phyloP scores from a whole-genome alignment of 2,888 invertebrate genomes.

The Drosophila antonietae region DNA sequence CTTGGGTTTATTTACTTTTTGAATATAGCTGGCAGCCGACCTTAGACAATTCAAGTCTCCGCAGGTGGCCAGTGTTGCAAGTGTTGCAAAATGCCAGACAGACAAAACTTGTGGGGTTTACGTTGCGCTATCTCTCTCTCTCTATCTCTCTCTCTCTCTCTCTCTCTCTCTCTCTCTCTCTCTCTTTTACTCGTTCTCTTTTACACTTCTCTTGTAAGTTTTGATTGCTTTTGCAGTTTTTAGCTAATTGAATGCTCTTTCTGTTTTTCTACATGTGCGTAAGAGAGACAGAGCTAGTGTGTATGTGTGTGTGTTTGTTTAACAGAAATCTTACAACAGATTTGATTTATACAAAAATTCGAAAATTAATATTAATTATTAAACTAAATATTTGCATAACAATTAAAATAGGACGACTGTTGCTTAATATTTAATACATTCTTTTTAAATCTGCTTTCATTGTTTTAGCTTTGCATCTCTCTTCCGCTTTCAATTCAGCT shows the following conservation, averaged over 20 bases:
- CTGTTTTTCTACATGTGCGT: conserved; percentile 3
- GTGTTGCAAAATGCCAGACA: conserved; percentile 14
- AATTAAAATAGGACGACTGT: conserved; percentile 69
- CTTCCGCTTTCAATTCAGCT: conserved; percentile 2
- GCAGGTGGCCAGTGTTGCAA: conserved; percentile 70
- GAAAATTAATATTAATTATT: conserved; percentile 59
- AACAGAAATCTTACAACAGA: conserved; percentile 80
- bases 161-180: conserved; percentile 10
- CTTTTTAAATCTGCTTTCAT: conserved; percentile 5
- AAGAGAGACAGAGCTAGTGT: neutral
- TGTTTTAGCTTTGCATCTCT: conserved; percentile 12
- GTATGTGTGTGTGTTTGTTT: conserved; percentile 19
- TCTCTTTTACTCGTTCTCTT: neutral
- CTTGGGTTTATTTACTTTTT: neutral
- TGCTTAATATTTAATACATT: conserved; percentile 47
- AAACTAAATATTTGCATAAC: conserved; percentile 70
- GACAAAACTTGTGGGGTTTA: conserved; percentile 34
- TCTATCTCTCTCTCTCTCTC: neutral
- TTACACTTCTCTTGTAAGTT: conserved; percentile 14
- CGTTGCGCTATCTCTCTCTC: conserved; percentile 16
- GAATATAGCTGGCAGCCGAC: conserved; percentile 49
- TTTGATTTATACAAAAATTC: conserved; percentile 56
- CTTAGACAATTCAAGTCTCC: conserved; percentile 83
- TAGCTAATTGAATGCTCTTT: conserved; percentile 29
- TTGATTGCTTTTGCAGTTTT: conserved; percentile 14